Base-by-base conservation (phyloP, 2,797 vertebrate species). In the Malacoraja senta region DNA sequence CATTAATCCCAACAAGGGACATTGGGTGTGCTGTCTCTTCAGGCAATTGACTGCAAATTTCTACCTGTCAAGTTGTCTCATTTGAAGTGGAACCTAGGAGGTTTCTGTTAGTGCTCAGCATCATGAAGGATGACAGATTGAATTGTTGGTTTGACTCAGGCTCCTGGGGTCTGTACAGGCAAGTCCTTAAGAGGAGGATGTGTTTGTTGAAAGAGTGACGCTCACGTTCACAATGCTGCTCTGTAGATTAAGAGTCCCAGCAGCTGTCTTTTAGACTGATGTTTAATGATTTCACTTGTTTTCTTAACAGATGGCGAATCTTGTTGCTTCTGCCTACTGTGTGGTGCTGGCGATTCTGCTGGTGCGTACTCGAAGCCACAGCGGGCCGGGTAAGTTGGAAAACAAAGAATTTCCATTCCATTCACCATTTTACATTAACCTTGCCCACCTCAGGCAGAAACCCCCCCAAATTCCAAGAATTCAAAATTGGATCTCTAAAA, bases 241-340 rank as follows among this genome's bases (percentile, higher is more conserved):
- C n/a, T 68, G 58, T 72, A 92, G 38, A 19, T 76, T 92, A 58
- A 86, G 90, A 76, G 10, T 92, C 72, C 68, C 90, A 92, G 71
- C 12, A 92, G 71, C 71, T 92, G 71, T 92, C 32, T n/a, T 71
- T 58, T 53, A 53, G 90, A 92, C 71, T 74, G 65, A 91, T 53
- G 38, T 35, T 35, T 92, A 76, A 92, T 76, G 26, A 74, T 12
- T 58, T 32, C 71, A 92, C 44, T 76, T 95, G 93, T 95, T 96
- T 88, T 93, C 96, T 97, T 96, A 94, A 94, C 98, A 99, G 99
- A 99, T 99, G 99, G 98, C 98, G 94, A 97, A 97, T 96, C 97
- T 97, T 68, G 96, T 98, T 96, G 98, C 97, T 26, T 98, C 98
- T 94, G 95, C 98, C 95, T 99, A 98, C 96, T 99, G 97, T 94